These are phyloP conservation scores for Arge pagana DNA, from an alignment of 2,888 invertebrate genomes.

Conservation along the genomic window DNA sequence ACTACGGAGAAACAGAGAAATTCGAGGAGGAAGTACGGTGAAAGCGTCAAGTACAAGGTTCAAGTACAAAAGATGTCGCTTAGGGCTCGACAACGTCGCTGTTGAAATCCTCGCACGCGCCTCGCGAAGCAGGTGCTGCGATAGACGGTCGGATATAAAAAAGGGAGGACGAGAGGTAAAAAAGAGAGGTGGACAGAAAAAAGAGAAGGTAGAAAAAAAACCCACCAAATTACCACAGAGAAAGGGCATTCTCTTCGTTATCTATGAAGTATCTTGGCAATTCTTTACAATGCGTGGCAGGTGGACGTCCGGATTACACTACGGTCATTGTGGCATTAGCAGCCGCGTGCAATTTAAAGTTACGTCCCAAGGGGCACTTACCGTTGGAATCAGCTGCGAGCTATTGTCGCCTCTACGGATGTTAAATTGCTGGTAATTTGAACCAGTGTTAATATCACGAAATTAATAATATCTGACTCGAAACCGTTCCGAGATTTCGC, in stretches of 20 bases:
- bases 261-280: constrained; percentile 6
- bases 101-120: constrained; percentile 20
- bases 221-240: too few relatives aligned
- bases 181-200: too few relatives aligned
- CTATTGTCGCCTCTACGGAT: not conserved
- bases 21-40: too few relatives aligned
- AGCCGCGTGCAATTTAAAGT: not conserved
- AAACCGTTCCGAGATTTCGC: too few relatives aligned
- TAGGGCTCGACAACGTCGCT: constrained; percentile 9
- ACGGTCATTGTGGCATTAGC: not conserved
- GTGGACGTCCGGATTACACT: constrained; percentile 16
- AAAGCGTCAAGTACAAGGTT: too few relatives aligned
- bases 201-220: too few relatives aligned
- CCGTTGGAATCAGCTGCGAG: constrained; percentile 11
- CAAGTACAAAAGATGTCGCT: constrained; percentile 9
- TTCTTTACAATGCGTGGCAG: constrained; percentile 11
- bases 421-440: not conserved
- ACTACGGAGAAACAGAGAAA: too few relatives aligned
- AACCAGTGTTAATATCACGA: not conserved
- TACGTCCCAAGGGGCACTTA: not conserved
- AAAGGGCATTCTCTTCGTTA: constrained; percentile 8
- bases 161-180: too few relatives aligned
- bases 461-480: not conserved
- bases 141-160: too few relatives aligned
- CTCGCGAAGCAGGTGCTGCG: constrained; percentile 13